Evolutionary conservation across 2,888 invertebrate species (phyloP), one percentile per base, ranked within the genome.

Genomic region (Watsonalla binaria): DNA sequence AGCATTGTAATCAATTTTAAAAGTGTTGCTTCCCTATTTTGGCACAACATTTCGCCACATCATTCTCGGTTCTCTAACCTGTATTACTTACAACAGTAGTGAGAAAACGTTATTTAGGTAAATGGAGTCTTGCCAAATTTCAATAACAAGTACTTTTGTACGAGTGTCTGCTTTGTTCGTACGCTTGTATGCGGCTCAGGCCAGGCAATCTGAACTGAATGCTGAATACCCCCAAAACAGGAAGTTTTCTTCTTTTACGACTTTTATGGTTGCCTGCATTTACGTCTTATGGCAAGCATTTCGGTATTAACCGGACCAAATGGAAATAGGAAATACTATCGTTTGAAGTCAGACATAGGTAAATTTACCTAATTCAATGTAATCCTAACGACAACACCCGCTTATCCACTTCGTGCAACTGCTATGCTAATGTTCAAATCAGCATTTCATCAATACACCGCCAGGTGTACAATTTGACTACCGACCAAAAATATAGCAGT

Each of bases 101-200:
- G 69, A 74, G 70, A 66, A 67, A 66, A 68, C 71, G 70, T 72
- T 75, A 75, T 79, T 80, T 77, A 76, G 73, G 74, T 72, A 66
- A 68, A 74, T 83, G 82, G 82, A 84, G 69, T 69, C 63, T 68
- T 78, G 84, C 85, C 82, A 84, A 84, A 61, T 74, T 72, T 76
- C 70, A 74, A 74, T 78, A 76, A 74, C 70, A 73, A 72, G 63
- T 69, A 63, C 60, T 65, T 52, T 74, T 66, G 66, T 64, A 66
- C 64, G 69, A 66, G 53, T 63, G 60, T 60, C 58, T 62, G 60
- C 59, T 58, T 48, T 52, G 45, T 57, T 50, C 47, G 49, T 64
- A 65, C 57, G 54, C 65, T 60, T 68, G 60, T 64, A 69, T 63
- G 65, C 61, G 56, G 66, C 60, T 63, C 55, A 62, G 62, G 58